Evolutionary conservation across 2,888 invertebrate species (phyloP).

Genomic region (Cataglyphis livida): DNA sequence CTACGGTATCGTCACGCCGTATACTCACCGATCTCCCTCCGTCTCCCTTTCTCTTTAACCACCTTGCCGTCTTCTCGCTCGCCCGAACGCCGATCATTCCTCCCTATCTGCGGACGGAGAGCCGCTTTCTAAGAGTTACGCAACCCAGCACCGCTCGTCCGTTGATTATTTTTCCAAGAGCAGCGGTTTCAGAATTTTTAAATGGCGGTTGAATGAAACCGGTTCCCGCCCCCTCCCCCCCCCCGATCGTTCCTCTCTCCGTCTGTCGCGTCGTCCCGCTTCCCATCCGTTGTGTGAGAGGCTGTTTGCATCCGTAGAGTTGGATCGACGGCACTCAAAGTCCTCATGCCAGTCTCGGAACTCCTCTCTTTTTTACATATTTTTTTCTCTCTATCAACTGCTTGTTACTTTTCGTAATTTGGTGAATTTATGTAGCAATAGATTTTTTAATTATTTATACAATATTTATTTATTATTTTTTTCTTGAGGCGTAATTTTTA

Average conservation of each 20-base stretch:
- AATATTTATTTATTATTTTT: not conserved
- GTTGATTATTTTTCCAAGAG: slow-evolving; percentile 84
- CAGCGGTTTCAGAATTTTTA: slow-evolving; percentile 81
- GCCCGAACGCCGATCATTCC: slow-evolving; percentile 42
- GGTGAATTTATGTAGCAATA: not conserved
- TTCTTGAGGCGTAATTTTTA: not conserved
- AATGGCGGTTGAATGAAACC: slow-evolving; percentile 85
- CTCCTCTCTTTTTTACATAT: slow-evolving; percentile 31
- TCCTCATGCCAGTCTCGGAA: slow-evolving; percentile 49
- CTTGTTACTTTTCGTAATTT: not conserved
- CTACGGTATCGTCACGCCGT: slow-evolving; percentile 57
- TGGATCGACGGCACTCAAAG: slow-evolving; percentile 62
- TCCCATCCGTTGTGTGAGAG: slow-evolving; percentile 61
- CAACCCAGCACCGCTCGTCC: slow-evolving; percentile 80
- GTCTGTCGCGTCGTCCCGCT: slow-evolving; percentile 15
- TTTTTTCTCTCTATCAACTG: not conserved
- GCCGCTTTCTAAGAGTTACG: slow-evolving; percentile 83
- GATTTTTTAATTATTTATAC: not conserved
- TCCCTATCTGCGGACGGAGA: slow-evolving; percentile 55
- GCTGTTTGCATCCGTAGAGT: slow-evolving; percentile 64
- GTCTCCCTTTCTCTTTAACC: slow-evolving; percentile 58
- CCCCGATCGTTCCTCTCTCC: slow-evolving; percentile 38
- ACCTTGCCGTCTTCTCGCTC: slow-evolving; percentile 48
- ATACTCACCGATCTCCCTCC: slow-evolving; percentile 40
- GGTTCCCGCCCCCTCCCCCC: slow-evolving; percentile 75